Percentiles rank a stretch among this genome's conserved stretches.
Evolutionary conservation across 2,113 vertebrate genomes (phyloP).

Genomic region (Clarias macrocephalus): DNA sequence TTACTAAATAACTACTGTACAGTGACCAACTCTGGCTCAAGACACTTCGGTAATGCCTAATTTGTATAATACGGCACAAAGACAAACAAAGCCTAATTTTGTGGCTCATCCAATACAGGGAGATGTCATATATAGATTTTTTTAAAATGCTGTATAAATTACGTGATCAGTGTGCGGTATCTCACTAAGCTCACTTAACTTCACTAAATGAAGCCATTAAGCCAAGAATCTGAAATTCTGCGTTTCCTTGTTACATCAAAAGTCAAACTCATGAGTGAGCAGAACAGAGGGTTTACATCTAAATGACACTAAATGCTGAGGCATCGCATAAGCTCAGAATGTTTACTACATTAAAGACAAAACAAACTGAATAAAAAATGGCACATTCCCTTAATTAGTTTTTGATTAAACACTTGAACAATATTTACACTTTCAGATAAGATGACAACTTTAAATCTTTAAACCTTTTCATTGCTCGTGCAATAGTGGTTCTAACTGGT

Average conservation of each 20-base stretch:
- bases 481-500: background rate
- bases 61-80: background rate
- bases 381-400: background rate
- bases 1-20: background rate
- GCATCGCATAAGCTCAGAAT: background rate
- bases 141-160: background rate
- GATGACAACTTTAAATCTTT: no score
- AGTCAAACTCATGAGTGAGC: background rate
- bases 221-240: background rate
- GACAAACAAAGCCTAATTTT: background rate
- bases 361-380: background rate
- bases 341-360: background rate
- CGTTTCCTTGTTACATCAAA: background rate
- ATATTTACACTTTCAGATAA: background rate
- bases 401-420: background rate
- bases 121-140: slow-evolving; percentile 4
- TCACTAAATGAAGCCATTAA: background rate
- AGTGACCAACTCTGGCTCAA: background rate
- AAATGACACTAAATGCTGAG: background rate
- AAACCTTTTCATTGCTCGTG: background rate
- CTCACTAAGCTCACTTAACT: background rate
- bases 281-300: background rate
- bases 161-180: slow-evolving; percentile 6
- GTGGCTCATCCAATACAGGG: background rate
- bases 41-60: no score